A percentile compares a stretch with the other conserved stretches of the same genome.
Conservation (phyloP, 2,113 vertebrate genomes). For the Saccopteryx bilineata region DNA sequence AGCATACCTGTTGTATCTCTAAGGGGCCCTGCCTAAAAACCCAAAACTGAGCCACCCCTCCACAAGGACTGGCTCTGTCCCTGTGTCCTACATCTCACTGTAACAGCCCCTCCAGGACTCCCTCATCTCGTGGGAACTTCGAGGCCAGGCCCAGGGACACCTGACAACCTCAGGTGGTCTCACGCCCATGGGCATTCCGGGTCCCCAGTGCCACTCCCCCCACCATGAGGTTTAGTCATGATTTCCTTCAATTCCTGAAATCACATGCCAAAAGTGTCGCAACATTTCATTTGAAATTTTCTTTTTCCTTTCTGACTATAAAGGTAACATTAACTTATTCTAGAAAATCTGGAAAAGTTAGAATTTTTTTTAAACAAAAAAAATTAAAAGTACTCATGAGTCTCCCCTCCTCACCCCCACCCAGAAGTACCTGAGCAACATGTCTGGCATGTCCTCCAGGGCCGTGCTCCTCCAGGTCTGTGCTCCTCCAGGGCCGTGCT, state of each 20-base stretch:
- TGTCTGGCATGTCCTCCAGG: too few species aligned
- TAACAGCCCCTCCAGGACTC: background rate
- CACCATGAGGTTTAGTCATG: background rate
- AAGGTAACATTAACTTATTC: background rate
- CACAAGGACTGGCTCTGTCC: background rate
- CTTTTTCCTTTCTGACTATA: background rate
- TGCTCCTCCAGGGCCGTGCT: too few species aligned
- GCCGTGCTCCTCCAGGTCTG: too few species aligned
- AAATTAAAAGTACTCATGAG: background rate
- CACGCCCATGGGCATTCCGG: fast-evolving
- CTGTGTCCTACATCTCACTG: background rate
- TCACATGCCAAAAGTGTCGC: background rate
- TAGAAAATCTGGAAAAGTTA: background rate
- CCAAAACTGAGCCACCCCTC: too few species aligned
- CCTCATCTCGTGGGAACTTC: background rate
- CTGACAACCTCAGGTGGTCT: background rate
- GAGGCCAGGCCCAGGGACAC: background rate
- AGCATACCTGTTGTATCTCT: too few species aligned
- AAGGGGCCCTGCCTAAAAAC: too few species aligned
- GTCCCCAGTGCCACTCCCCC: background rate
- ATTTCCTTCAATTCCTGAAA: background rate
- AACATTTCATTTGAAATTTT: background rate
- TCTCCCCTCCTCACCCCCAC: background rate
- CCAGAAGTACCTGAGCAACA: too few species aligned
- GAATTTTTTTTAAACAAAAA: background rate